Base-by-base conservation (phyloP, 2,888 invertebrate species). In the Sinohyriopsis cumingii region DNA sequence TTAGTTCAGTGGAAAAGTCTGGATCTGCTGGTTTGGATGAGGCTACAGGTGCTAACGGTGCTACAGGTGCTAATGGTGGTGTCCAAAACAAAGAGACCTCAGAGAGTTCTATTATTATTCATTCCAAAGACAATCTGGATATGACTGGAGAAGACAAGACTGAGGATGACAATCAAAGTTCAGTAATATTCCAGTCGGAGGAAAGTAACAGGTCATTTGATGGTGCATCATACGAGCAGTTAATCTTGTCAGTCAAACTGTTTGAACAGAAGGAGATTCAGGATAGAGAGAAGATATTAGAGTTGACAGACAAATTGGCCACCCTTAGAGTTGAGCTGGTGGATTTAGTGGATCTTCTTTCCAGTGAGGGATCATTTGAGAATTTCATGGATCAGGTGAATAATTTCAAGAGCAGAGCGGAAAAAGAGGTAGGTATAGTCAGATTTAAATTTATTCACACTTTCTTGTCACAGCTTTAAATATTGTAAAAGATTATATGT, bases 161-260 rank as follows among this genome's bases (percentile, higher is more conserved):
- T 15, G 45, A 45, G 45, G 45, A 45, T 45, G 45, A 45, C 65
- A 59, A 65, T 65, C 65, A 59, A 65, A 62, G 54, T 62, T 59
- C 65, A 22, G 77, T 77, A 55, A 64, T 74, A 12, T 77, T 77
- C 65, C 69, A 70, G 22, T 54, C 65, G 28, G 72, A 75, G 22
- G 67, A 67, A 33, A 64, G 55, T 12, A 20, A 19, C 15, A 60
- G 62, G 19, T 67, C 71, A 9, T 75, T 68, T 64, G 74, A 77
- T 22, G 63, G 62, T 7, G 73, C 75, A 75, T 67, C 72, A 7
- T 65, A 69, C 22, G 73, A 77, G 56, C 73, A 77, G 61, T 59
- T 77, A 61, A 53, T 75, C 57, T 65, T 77, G 20, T 73, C 69
- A 60, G 70, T 75, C 12, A 77, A 77, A 60, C 59, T 77, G 18